phyloP scores from a whole-genome alignment of 2,113 vertebrate genomes.

The Empidonax traillii region DNA sequence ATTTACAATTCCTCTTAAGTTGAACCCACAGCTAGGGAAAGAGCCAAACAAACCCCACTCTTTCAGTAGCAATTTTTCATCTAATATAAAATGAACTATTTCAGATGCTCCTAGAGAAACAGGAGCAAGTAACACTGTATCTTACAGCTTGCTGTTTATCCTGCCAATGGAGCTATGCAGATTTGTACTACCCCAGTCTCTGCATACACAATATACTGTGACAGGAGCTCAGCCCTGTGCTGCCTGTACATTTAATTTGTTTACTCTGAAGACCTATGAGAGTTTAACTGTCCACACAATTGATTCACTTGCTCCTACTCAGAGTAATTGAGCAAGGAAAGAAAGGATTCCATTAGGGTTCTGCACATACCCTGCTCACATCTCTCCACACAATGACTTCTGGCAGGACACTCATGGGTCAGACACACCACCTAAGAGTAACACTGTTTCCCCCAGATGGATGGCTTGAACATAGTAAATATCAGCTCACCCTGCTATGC shows the following conservation, averaged over 20 bases:
- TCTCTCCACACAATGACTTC: rapidly evolving
- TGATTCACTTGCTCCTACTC: background rate
- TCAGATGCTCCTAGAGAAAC: background rate
- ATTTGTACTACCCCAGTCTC: background rate
- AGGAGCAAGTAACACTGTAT: background rate
- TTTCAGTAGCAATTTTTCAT: background rate
- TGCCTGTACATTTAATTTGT: background rate
- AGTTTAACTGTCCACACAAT: background rate
- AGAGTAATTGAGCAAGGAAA: background rate
- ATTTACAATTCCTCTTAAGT: background rate
- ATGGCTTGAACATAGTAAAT: rapidly evolving
- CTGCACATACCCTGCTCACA: background rate
- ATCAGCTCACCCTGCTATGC: background rate
- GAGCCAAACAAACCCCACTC: background rate
- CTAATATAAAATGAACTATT: background rate
- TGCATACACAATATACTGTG: background rate
- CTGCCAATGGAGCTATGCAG: background rate
- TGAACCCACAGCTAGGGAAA: background rate
- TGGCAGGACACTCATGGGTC: background rate
- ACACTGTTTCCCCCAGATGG: background rate
- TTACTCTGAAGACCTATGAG: background rate
- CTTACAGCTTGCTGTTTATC: background rate
- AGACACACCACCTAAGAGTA: background rate
- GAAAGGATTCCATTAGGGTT: background rate
- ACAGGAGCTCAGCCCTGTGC: background rate